Base-by-base conservation (phyloP, 2,888 invertebrate genomes). In the Odontomyia ornata region DNA sequence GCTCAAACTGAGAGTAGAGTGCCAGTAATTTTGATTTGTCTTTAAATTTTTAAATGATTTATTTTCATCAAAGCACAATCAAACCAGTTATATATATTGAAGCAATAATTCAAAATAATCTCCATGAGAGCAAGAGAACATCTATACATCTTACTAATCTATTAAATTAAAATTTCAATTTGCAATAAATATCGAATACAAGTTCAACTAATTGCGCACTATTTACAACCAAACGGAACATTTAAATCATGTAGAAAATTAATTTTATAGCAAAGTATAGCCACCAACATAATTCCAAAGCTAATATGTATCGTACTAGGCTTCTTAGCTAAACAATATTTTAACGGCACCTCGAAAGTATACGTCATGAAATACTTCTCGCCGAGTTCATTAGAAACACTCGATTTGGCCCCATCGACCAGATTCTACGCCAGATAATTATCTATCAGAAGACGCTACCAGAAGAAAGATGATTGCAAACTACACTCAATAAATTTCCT, bases 401-500 rank as follows among this genome's bases (percentile, higher is more conserved):
- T 21, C 60, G 60, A 25, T 60, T 25, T 3, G 18, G 18, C 18
- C 60, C 4, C 2, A 23, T 52, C 18, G 60, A 23, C 25, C 25
- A 60, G 25, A 21, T 25, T 4, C 60, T 23, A 13, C 25, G 25
- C 23, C 21, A 11, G 47, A 30, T 65, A 30, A 65, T 18, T 36
- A n/a, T n/a, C 18, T 30, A 36, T 30, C 27, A n/a, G n/a, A 28
- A 9, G 18, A 13, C 4, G 43, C 65, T 27, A 43, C 36, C n/a
- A 65, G 18, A 65, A 30, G 65, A 65, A 30, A 28, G 65, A 69
- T 69, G 72, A 56, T 56, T 56, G 56, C 52, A 56, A 72, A 72
- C 72, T 56, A 72, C 28, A 72, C 30, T 52, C 56, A 72, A 72
- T 72, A 72, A 72, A 72, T 72, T 72, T 56, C 28, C 56, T 69